A percentile compares a stretch with the other conserved stretches of the same genome.
Conservation (phyloP, 1,140 invertebrate genomes). For the Manduca sexta region DNA sequence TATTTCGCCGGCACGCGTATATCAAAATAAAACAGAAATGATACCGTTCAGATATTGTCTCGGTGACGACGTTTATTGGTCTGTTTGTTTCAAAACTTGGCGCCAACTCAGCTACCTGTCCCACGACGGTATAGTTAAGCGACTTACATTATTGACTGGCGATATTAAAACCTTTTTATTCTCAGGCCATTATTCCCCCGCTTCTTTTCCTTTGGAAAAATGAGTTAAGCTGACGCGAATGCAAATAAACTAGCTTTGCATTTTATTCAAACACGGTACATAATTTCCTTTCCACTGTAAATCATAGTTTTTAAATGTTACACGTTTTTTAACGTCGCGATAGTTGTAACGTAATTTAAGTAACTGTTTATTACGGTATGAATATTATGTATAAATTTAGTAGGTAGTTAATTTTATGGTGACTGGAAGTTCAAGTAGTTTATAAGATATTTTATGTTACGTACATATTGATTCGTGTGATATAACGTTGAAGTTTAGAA, state of each 20-base stretch:
- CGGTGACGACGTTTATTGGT: constrained; percentile 50
- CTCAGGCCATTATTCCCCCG: constrained; percentile 9
- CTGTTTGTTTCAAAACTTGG: constrained; percentile 48
- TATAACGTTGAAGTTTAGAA: too few relatives aligned
- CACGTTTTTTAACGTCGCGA: background rate
- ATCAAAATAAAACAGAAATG: background rate
- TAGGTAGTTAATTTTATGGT: too few relatives aligned
- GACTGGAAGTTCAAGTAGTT: too few relatives aligned
- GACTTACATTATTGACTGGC: constrained; percentile 17
- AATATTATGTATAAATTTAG: too few relatives aligned
- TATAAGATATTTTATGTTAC: too few relatives aligned
- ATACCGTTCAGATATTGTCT: constrained; percentile 27
- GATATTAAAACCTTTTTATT: constrained; percentile 21
- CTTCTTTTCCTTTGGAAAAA: constrained; percentile 15
- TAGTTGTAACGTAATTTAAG: too few relatives aligned
- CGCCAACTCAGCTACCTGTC: constrained; percentile 39
- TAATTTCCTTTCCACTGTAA: constrained; percentile 8
- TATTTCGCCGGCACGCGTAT: background rate
- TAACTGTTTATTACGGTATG: too few relatives aligned
- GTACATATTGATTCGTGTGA: too few relatives aligned
- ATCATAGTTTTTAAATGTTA: background rate
- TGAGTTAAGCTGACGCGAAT: constrained; percentile 12
- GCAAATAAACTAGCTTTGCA: constrained; percentile 14
- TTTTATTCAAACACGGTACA: constrained; percentile 11
- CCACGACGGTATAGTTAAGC: constrained; percentile 20